Evolutionary conservation across 2,888 invertebrate species (phyloP), one percentile per base, ranked within the genome.

Genomic region (Bombylius discolor): DNA sequence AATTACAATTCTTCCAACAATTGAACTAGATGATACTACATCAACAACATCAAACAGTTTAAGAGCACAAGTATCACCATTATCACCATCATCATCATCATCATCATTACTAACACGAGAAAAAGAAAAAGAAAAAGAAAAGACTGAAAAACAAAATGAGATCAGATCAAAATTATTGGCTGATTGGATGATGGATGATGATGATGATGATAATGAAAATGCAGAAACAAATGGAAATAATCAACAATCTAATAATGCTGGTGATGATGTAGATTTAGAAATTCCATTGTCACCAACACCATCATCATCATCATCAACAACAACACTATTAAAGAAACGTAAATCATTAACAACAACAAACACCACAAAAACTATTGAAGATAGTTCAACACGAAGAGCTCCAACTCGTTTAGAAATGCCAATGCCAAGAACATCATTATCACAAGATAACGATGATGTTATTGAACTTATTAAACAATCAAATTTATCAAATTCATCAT

Each of bases 131-230:
- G 39, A 47, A 49, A 33, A 55, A 32, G 47, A 62, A 56, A 60
- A 59, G 55, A 59, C 52, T 12, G 51, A 55, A 45, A 49, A 31
- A 14, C 42, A 45, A 44, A 12, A 65, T 34, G 83, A 84, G 69
- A 80, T 87, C 62, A 81, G 83, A 58, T 82, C 79, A 56, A 81
- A 84, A 63, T 74, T 89, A 48, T 71, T 89, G 56, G 86, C 86
- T 2, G 89, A 89, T 66, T 89, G 89, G 88, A 83, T 82, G 60
- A 87, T 87, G 63, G 82, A 78, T 58, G 78, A 77, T 23, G 76
- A 77, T 46, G 76, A 76, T 36, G 64, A 59, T 33, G 57, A 59
- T 5, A 56, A 59, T 11, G 51, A 61, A 14, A 49, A 50, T n/a
- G 58, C 56, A 48, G 50, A 55, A 14, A 11, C 36, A 13, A 33